These are phyloP conservation scores for Balearica regulorum DNA, from an alignment of 2,797 vertebrate species.

Conservation along the genomic window DNA sequence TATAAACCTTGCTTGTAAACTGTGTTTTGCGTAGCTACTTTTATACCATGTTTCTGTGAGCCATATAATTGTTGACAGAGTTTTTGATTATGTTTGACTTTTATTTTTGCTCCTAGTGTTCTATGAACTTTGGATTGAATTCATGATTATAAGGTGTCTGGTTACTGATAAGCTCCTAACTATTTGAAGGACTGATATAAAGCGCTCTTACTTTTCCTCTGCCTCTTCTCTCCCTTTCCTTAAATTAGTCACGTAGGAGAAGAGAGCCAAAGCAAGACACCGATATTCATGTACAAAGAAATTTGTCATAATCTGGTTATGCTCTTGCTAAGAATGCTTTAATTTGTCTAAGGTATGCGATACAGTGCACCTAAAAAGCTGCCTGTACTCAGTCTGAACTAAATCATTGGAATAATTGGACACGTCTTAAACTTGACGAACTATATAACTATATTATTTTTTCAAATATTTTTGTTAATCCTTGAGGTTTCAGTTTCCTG, in stretches of 20 bases:
- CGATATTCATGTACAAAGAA: not conserved
- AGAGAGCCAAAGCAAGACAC: not conserved
- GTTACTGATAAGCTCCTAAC: not conserved
- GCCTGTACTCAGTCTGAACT: not conserved
- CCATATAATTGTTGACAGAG: not conserved
- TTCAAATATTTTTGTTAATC: not conserved
- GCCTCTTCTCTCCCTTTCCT: not conserved
- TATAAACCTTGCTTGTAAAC: not conserved
- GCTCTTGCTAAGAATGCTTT: not conserved
- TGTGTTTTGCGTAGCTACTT: not conserved
- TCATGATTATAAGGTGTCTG: not conserved
- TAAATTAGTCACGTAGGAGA: not conserved
- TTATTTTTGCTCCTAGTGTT: not conserved
- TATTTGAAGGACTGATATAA: not conserved
- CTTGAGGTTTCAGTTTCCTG: not conserved
- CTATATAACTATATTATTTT: not conserved
- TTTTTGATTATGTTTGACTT: constrained; percentile 21
- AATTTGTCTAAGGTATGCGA: accelerated
- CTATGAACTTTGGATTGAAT: not conserved
- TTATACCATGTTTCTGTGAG: not conserved
- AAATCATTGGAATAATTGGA: not conserved
- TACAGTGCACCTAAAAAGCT: not conserved
- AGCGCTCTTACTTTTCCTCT: not conserved
- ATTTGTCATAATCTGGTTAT: not conserved
- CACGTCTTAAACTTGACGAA: not conserved